phyloP scores from a whole-genome alignment of 2,888 invertebrate species.

The Patella ulyssiponensis region DNA sequence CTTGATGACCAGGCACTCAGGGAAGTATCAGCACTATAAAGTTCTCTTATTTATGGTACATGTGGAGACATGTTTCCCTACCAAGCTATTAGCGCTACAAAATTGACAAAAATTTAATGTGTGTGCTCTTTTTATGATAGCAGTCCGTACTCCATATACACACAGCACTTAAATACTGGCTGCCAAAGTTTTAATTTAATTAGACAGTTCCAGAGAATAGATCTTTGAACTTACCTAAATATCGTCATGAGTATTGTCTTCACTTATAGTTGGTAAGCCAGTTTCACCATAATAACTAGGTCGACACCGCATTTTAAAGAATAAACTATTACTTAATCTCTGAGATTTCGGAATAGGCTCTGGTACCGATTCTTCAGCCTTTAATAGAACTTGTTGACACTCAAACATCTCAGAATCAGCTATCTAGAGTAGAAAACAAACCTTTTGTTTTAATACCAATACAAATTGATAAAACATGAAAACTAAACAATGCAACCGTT shows the following conservation, averaged over 20 bases:
- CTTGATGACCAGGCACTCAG: too few species aligned
- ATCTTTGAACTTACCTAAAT: too few species aligned
- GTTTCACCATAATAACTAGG: conserved; percentile 25
- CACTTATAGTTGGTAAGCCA: conserved; percentile 19
- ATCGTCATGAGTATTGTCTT: conserved; percentile 11
- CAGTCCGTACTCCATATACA: too few species aligned
- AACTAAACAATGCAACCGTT: background rate
- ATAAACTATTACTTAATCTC: conserved; percentile 10
- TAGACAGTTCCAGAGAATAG: too few species aligned
- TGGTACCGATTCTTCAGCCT: background rate
- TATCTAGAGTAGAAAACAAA: conserved; percentile 36
- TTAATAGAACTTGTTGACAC: conserved; percentile 26
- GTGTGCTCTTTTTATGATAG: too few species aligned
- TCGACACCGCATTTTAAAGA: conserved; percentile 20
- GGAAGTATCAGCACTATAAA: too few species aligned
- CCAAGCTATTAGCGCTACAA: too few species aligned
- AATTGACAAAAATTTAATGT: too few species aligned
- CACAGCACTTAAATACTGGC: too few species aligned
- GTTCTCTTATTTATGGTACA: too few species aligned
- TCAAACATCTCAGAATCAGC: conserved; percentile 45
- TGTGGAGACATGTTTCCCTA: too few species aligned
- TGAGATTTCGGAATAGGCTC: conserved; percentile 11
- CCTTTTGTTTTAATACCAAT: background rate
- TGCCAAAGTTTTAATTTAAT: too few species aligned
- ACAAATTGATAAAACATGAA: background rate